phyloP scores from a whole-genome alignment of 2,113 vertebrate genomes.

The Pandion haliaetus region DNA sequence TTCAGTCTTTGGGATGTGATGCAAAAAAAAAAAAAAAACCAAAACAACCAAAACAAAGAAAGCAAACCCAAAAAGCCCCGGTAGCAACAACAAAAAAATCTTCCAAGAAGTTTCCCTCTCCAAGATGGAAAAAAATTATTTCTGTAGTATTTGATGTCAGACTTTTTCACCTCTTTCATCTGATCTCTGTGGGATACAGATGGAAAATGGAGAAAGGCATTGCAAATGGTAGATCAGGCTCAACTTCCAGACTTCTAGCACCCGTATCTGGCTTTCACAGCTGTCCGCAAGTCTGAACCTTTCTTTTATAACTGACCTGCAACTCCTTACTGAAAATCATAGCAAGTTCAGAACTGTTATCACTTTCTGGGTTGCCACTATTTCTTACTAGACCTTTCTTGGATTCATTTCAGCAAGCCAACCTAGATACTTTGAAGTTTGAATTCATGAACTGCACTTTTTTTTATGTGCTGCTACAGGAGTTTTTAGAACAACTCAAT shows the following conservation, averaged over 20 bases:
- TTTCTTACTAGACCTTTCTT: background rate
- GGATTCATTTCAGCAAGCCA: background rate
- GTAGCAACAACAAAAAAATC: background rate
- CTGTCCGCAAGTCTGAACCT: background rate
- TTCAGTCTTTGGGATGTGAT: background rate
- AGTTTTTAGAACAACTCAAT: background rate
- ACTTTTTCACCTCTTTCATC: background rate
- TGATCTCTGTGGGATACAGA: background rate
- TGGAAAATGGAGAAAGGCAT: background rate
- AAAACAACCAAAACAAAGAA: background rate
- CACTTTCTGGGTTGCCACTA: background rate
- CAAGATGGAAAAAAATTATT: background rate
- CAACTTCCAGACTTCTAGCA: background rate
- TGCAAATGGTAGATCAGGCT: background rate
- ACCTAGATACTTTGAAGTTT: background rate
- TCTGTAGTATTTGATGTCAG: background rate
- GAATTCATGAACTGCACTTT: background rate
- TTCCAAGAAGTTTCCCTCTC: background rate
- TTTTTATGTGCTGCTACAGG: background rate
- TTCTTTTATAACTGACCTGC: slow-evolving; percentile 31
- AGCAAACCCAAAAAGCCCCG: background rate
- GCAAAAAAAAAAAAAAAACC: background rate
- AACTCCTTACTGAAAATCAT: background rate
- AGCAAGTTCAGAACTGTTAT: background rate
- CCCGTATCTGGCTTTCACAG: slow-evolving; percentile 24